Evolutionary conservation across 2,113 vertebrate genomes (phyloP).

Genomic region (Fulmarus glacialis): DNA sequence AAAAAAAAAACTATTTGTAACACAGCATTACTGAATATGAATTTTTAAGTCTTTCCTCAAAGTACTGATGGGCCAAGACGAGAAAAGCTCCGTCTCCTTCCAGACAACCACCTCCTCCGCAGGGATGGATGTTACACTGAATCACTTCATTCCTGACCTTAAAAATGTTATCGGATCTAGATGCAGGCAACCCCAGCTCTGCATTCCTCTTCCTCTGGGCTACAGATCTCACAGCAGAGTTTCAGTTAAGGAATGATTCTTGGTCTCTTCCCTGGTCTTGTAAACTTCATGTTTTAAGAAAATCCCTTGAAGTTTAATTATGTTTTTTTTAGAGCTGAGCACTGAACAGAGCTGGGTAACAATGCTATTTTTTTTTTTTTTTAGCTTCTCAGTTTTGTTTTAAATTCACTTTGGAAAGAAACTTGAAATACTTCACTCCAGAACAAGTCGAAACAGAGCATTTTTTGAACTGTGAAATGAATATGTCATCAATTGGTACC

Average conservation of each 20-base stretch:
- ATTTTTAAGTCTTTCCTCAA: background rate
- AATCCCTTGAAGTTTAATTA: background rate
- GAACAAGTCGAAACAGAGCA: conserved; percentile 13
- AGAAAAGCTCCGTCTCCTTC: background rate
- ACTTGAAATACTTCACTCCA: background rate
- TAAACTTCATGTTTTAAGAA: background rate
- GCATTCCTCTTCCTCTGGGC: background rate
- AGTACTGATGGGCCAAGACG: background rate
- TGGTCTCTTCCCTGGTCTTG: background rate
- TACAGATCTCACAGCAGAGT: background rate
- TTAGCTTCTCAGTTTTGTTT: background rate
- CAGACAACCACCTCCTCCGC: background rate
- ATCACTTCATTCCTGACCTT: background rate
- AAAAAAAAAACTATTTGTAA: background rate
- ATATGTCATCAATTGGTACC: background rate
- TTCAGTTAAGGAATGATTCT: background rate
- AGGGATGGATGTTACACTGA: background rate
- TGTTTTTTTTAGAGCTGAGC: background rate
- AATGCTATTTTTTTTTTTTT: background rate
- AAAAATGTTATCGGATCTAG: background rate
- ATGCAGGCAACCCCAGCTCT: background rate
- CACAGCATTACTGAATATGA: background rate
- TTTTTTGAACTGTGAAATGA: conserved; percentile 18
- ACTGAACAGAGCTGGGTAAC: background rate
- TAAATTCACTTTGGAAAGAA: background rate